Percentiles rank a stretch among this genome's conserved stretches.
phyloP scores from a whole-genome alignment of 2,113 vertebrate species.

The Pungitius pungitius region DNA sequence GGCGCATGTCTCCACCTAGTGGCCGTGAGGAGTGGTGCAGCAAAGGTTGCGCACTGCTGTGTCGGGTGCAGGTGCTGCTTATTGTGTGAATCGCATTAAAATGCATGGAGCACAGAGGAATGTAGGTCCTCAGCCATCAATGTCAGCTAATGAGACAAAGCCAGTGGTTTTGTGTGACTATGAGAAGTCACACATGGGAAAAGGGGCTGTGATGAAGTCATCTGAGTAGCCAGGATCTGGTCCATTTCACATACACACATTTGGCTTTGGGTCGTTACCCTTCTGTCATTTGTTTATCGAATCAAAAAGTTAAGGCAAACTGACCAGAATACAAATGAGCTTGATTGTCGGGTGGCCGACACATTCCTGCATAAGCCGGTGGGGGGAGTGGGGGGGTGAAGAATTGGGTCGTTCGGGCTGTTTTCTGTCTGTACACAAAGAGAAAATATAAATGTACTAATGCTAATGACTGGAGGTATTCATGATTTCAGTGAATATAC shows the following conservation, averaged over 20 bases:
- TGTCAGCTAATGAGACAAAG: neutral
- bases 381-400: too few relatives aligned
- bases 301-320: neutral
- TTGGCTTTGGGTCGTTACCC: neutral
- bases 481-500: neutral
- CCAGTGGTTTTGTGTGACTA: neutral
- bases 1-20: constrained; percentile 57
- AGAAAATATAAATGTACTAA: neutral
- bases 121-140: neutral
- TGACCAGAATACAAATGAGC: too few relatives aligned
- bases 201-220: neutral
- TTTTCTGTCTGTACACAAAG: constrained; percentile 1
- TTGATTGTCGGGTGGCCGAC: constrained; percentile 14
- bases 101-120: neutral
- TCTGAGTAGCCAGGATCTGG: neutral
- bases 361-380: neutral
- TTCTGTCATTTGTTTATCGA: neutral
- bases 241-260: neutral
- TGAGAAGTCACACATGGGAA: neutral
- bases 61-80: too few relatives aligned
- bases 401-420: neutral
- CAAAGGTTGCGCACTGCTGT: too few relatives aligned
- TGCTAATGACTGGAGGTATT: neutral
- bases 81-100: neutral
- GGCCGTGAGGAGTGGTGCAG: constrained; percentile 2